Conservation (phyloP, 2,888 invertebrate genomes). For the Lithophane leautieri region DNA sequence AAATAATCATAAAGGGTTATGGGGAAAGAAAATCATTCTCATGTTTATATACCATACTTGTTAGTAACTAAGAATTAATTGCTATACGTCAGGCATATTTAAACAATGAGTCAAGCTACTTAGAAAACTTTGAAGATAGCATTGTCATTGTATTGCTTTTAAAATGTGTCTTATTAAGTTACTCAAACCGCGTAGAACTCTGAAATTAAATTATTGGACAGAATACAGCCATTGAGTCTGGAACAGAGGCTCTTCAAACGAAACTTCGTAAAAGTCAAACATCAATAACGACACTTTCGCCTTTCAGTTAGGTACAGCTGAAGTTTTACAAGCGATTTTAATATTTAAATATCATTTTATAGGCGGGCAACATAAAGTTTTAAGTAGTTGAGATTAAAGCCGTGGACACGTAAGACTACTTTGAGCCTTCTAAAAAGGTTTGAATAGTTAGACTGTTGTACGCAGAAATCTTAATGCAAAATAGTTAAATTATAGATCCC, state of each 20-base stretch:
- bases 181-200: constrained; percentile 23
- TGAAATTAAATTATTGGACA: constrained; percentile 24
- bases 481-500: constrained; percentile 7
- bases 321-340: constrained; percentile 44
- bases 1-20: constrained; percentile 7
- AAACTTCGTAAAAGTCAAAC: constrained; percentile 61
- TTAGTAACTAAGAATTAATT: not conserved
- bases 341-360: constrained; percentile 46
- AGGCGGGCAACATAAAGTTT: constrained; percentile 29
- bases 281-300: constrained; percentile 62
- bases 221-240: constrained; percentile 38
- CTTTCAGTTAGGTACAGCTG: constrained; percentile 49
- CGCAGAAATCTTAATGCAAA: constrained; percentile 1
- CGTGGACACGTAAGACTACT: constrained; percentile 3
- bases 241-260: constrained; percentile 44
- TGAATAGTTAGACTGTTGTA: constrained; percentile 11
- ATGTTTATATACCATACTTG: not conserved
- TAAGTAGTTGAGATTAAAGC: constrained; percentile 20
- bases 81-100: not conserved
- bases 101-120: not conserved
- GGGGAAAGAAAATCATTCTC: not conserved
- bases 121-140: not conserved
- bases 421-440: constrained; percentile 2
- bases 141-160: not conserved
- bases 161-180: constrained; percentile 23